Percentiles rank a stretch among this genome's conserved stretches.
Evolutionary conservation across 2,113 vertebrate genomes (phyloP).

Genomic region (Sterna hirundo): DNA sequence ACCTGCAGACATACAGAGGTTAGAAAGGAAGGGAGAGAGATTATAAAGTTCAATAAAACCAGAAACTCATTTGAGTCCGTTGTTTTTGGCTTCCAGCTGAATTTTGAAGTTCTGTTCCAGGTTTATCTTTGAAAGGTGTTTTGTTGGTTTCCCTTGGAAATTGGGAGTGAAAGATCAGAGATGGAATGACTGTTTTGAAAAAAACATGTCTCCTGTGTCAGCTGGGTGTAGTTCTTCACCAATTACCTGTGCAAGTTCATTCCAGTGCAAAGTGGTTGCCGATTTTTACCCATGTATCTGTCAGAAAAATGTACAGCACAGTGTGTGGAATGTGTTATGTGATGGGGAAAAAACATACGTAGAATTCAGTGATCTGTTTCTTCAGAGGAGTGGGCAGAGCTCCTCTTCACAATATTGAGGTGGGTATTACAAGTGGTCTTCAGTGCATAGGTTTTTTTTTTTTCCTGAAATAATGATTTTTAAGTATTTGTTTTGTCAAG

Average conservation of each 20-base stretch:
- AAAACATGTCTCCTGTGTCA: not conserved
- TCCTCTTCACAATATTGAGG: not conserved
- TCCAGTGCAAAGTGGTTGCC: not conserved
- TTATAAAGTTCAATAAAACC: not conserved
- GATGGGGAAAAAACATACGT: not conserved
- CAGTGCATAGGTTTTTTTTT: not conserved
- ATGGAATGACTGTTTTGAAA: not conserved
- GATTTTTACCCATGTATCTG: not conserved
- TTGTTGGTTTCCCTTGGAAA: not conserved
- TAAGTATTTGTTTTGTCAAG: not conserved
- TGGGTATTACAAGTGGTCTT: not conserved
- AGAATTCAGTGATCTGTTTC: not conserved
- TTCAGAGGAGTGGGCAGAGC: not conserved
- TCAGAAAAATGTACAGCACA: not conserved
- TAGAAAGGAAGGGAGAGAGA: not conserved
- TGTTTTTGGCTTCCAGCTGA: not conserved
- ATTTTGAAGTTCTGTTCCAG: not conserved
- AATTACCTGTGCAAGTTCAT: not conserved
- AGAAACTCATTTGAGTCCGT: not conserved
- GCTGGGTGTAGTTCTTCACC: not conserved
- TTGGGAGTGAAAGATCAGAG: not conserved
- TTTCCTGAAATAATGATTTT: not conserved
- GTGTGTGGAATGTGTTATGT: not conserved
- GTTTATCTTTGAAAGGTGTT: not conserved
- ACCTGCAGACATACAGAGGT: not conserved